Evolutionary conservation across 1,140 invertebrate species (phyloP), one percentile per base, ranked within the genome.

Genomic region (Antheraea pernyi): DNA sequence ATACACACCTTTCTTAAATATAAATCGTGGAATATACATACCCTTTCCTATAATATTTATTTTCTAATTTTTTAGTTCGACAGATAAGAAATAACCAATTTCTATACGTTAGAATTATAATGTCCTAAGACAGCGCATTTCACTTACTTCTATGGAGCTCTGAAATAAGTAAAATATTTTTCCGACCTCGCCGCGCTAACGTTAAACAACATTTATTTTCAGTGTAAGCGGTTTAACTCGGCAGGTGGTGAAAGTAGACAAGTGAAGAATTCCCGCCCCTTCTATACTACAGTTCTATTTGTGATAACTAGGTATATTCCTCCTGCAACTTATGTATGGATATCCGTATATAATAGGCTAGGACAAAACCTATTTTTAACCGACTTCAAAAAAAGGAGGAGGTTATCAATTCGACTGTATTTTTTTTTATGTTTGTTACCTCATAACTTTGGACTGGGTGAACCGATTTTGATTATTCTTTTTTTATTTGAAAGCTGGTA

Each of bases 151-250:
- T 53, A 67, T 58, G 48, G 30, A 36, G 66, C 18, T 63, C 70
- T 59, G 71, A 76, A 76, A 79, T 77, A 68, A 68, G 71, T 74
- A 62, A 76, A 77, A 78, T 82, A 77, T 80, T 78, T 68, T 64
- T 61, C 74, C 71, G 75, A 75, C 75, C 65, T 60, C 19, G 59
- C 46, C 59, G 68, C 64, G 36, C 30, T 67, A 70, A 78, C 74
- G 67, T 74, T 75, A 77, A 78, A 81, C 71, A 77, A 78, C 72
- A 69, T 76, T 77, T 79, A 79, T 81, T 74, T 79, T 76, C 68
- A 76, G 71, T 65, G 65, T 82, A 80, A 82, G 78, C 74, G 76
- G 77, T 78, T 82, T 84, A 82, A 78, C 70, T 70, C 70, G 22
- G 75, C 69, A 72, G 76, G 67, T 70, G 73, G 70, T 70, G 68